These are phyloP conservation scores for Pantala flavescens DNA, from an alignment of 1,140 invertebrate species.

Conservation along the genomic window DNA sequence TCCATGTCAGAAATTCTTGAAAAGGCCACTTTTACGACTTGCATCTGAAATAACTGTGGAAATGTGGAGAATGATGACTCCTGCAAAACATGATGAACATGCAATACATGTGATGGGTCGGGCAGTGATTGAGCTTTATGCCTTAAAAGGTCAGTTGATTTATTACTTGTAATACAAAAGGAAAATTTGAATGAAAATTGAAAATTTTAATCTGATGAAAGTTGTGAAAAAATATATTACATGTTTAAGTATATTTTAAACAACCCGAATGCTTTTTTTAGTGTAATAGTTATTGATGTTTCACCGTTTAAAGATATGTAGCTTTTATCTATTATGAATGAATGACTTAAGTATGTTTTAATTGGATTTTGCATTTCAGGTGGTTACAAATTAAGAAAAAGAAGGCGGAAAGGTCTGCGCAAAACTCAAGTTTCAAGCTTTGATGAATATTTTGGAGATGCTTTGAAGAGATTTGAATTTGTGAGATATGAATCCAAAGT, in stretches of 20 bases:
- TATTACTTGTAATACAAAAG: constrained; percentile 14
- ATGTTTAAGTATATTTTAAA: too few relatives aligned
- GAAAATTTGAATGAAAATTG: constrained; percentile 13
- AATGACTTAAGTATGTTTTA: too few relatives aligned
- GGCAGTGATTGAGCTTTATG: constrained; percentile 47
- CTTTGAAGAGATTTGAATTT: not conserved
- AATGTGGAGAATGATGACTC: constrained; percentile 35
- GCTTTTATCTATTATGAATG: too few relatives aligned
- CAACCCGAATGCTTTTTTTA: too few relatives aligned
- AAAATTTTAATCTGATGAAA: too few relatives aligned
- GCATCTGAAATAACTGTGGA: constrained; percentile 45
- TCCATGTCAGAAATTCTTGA: constrained; percentile 35
- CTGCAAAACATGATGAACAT: constrained; percentile 36
- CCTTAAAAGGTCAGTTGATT: constrained; percentile 38
- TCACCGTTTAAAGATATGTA: too few relatives aligned
- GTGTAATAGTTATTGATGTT: too few relatives aligned
- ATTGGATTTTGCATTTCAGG: not conserved
- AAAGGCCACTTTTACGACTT: constrained; percentile 51
- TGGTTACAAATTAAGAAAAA: constrained; percentile 15
- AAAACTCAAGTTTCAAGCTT: constrained; percentile 11
- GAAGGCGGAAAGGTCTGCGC: constrained; percentile 14
- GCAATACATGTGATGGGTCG: constrained; percentile 46
- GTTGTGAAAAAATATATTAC: too few relatives aligned
- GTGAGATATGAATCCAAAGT: not conserved
- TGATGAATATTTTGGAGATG: not conserved